phyloP scores from a whole-genome alignment of 92 coral and sea anemone species.

The Montipora capitata region DNA sequence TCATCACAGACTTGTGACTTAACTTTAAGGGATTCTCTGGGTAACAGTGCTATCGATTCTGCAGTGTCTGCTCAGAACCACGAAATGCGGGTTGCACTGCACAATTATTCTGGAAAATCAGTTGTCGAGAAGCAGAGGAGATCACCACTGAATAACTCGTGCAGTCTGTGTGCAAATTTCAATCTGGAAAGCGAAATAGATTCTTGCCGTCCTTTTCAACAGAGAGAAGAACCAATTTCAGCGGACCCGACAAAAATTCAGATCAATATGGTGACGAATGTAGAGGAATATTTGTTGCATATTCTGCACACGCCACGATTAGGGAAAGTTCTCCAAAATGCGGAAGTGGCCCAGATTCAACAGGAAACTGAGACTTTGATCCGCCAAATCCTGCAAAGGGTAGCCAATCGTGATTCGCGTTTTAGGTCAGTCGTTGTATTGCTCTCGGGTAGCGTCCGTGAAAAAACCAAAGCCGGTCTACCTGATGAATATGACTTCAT shows the following conservation, averaged over 20 bases:
- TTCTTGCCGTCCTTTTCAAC: slow-evolving; percentile 8
- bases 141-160: slow-evolving; percentile 13
- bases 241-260: slow-evolving; percentile 34
- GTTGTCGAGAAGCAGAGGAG: background rate
- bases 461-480: slow-evolving; percentile 67
- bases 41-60: slow-evolving; percentile 32
- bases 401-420: slow-evolving; percentile 49
- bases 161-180: slow-evolving; percentile 23
- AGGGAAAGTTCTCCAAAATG: slow-evolving; percentile 55
- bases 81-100: slow-evolving; percentile 12
- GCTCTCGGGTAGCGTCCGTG: slow-evolving; percentile 64
- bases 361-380: slow-evolving; percentile 61
- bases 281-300: slow-evolving; percentile 62
- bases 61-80: slow-evolving; percentile 46
- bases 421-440: slow-evolving; percentile 49
- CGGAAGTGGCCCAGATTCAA: slow-evolving; percentile 48
- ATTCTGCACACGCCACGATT: slow-evolving; percentile 61
- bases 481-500: slow-evolving; percentile 69
- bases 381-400: slow-evolving; percentile 44
- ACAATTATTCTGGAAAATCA: background rate
- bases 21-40: slow-evolving; percentile 36
- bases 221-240: slow-evolving; percentile 31
- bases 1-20: slow-evolving; percentile 3
- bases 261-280: slow-evolving; percentile 29
- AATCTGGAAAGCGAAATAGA: background rate